Conservation (phyloP, 2,113 vertebrate genomes). For the rat (Rattus norvegicus) region DNA sequence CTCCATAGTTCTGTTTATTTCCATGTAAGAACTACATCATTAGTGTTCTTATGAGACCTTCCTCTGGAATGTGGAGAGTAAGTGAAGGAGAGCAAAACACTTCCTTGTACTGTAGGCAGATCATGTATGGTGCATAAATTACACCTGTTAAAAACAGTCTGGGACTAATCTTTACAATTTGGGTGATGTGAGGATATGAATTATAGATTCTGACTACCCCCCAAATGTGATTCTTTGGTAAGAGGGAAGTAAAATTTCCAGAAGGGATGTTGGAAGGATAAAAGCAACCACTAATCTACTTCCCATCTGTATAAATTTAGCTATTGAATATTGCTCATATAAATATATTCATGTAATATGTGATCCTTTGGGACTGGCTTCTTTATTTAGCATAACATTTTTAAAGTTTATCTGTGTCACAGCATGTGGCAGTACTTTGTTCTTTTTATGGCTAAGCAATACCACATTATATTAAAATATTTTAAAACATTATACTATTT, state of each 20-base stretch:
- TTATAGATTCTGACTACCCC: neutral
- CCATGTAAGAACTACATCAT: neutral
- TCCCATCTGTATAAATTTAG: neutral
- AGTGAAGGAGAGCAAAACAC: neutral
- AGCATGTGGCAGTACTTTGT: neutral
- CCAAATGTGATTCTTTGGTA: neutral
- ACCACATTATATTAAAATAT: neutral
- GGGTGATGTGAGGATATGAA: neutral
- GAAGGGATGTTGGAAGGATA: neutral
- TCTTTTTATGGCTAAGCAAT: conserved; percentile 2
- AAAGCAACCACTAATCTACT: neutral
- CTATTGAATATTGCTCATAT: neutral
- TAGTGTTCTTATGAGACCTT: neutral
- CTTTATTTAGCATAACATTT: neutral
- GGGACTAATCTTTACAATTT: neutral
- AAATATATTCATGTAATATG: neutral
- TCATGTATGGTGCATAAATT: neutral
- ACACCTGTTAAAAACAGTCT: neutral
- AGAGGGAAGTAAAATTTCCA: neutral
- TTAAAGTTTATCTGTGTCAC: neutral
- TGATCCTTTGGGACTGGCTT: neutral
- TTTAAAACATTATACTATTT: neutral
- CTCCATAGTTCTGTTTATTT: neutral
- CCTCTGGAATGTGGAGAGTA: neutral
- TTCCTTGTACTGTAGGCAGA: neutral